Evolutionary conservation across 2,797 vertebrate genomes (phyloP), one percentile per base, ranked within the genome.

Genomic region (Sebastes variabilis): DNA sequence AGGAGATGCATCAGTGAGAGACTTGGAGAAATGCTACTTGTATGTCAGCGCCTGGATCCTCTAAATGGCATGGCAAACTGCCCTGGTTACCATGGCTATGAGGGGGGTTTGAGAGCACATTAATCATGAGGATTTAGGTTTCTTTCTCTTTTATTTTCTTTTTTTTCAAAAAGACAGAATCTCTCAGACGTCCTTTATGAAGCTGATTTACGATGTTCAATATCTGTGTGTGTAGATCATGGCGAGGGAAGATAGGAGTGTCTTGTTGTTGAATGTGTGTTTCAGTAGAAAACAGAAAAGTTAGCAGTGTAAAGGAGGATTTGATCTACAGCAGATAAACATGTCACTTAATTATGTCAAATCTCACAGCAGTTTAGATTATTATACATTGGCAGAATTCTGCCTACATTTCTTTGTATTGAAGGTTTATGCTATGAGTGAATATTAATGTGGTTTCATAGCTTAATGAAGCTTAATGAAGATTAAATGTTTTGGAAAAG

Each of bases 121-220:
- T 95, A 90, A 94, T 95, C 93, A 92, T 67, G 71, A 92, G 91
- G 94, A 96, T 96, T 96, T 94, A 92, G 86, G 87, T 88, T 88
- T 88, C 72, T 77, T 83, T 87, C 65, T 87, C 64, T 85, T 79
- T 68, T 80, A 78, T 74, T 78, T 74, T 24, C 13, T 42, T 42
- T 75, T 66, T 70, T 66, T 88, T 72, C 46, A 73, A 81, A 91
- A 90, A 89, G 72, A 88, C 84, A 81, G 79, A 85, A 92, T 85
- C 78, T 85, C 85, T 85, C 72, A 34, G 84, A 79, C 79, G 13
- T 85, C 82, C 87, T 92, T 91, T 93, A 91, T 87, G 84, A 91
- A 88, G 91, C 89, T 90, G 90, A 94, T 95, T 93, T 93, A 95
- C 91, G 92, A 85, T 30, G 80, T 87, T 84, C 80, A 92, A 90